A percentile compares a stretch with the other conserved stretches of the same genome.
Evolutionary conservation across 2,113 vertebrate species (phyloP).

Genomic region (Felis catus): F.catus_Fca126_mat1.0 CM031412.1:52952001-52952500

Average conservation of each 20-base stretch:
- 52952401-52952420: background rate
- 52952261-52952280: background rate
- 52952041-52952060: background rate
- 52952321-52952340: background rate
- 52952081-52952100: background rate
- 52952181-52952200: background rate
- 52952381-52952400: background rate
- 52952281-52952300: background rate
- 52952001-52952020: background rate
- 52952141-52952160: background rate
- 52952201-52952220: background rate
- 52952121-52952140: background rate
- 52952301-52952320: conserved; percentile 8
- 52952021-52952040: background rate
- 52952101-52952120: background rate
- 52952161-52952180: background rate
- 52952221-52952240: background rate
- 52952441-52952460: background rate
- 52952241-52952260: background rate
- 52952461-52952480: background rate
- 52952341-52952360: background rate
- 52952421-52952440: background rate
- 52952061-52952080: background rate
- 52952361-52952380: background rate
- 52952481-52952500: background rate